Evolutionary conservation across 2,888 invertebrate genomes (phyloP).

Genomic region (Malachius bipustulatus): DNA sequence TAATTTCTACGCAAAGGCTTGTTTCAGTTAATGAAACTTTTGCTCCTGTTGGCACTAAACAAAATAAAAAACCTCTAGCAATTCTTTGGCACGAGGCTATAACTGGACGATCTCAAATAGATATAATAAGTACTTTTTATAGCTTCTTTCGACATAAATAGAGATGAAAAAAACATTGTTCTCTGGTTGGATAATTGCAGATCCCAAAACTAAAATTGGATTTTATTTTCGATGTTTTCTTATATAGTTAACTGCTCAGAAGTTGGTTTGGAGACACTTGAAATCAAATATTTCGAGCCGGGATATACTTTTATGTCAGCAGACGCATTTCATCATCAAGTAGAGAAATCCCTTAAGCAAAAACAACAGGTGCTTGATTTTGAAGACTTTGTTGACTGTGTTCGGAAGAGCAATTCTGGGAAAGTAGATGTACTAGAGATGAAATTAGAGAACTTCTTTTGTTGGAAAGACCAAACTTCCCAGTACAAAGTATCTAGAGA

Average conservation of each 20-base stretch:
- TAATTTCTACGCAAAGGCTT: conserved; percentile 9
- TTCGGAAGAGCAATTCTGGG: neutral
- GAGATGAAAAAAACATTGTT: neutral
- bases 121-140: conserved; percentile 7
- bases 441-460: neutral
- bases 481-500: no score
- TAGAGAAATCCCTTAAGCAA: neutral
- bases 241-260: neutral
- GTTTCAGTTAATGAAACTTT: conserved; percentile 10
- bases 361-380: neutral
- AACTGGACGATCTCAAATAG: conserved; percentile 4
- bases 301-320: conserved; percentile 2
- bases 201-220: neutral
- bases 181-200: neutral
- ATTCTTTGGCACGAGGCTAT: conserved; percentile 7
- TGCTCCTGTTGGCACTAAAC: conserved; percentile 8
- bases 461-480: no score
- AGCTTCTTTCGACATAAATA: neutral
- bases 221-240: neutral
- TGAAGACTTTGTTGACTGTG: conserved; percentile 4
- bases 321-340: neutral
- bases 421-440: conserved; percentile 6
- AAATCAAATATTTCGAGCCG: neutral
- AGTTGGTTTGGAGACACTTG: neutral
- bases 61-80: neutral